Percentiles rank a stretch among this genome's conserved stretches.
Evolutionary conservation across 1,140 invertebrate genomes (phyloP).

Genomic region (Medauroidea extradentata): DNA sequence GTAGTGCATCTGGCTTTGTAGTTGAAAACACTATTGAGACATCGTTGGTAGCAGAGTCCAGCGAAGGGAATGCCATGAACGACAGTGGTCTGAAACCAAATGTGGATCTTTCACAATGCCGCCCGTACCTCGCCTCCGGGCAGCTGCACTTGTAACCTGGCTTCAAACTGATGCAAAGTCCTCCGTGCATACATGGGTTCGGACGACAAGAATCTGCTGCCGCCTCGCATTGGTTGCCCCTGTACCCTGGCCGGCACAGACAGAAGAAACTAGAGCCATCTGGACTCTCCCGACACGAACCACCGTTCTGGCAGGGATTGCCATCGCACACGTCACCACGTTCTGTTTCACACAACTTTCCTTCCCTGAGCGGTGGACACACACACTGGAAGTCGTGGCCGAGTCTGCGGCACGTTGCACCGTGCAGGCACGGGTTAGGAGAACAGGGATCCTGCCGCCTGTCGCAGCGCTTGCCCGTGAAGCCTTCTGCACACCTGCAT

Average conservation of each 20-base stretch:
- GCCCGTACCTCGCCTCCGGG: conserved; percentile 72
- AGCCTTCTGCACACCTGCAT: conserved; percentile 75
- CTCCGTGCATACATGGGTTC: conserved; percentile 83
- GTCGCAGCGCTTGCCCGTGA: conserved; percentile 73
- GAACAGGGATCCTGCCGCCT: conserved; percentile 82
- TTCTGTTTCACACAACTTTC: conserved; percentile 78
- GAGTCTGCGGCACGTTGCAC: conserved; percentile 74
- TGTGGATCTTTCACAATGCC: conserved; percentile 84
- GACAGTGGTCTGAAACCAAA: conserved; percentile 86
- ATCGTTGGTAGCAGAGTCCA: conserved; percentile 84
- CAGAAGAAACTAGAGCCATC: conserved; percentile 86
- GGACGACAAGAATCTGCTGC: conserved; percentile 82
- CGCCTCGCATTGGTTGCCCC: conserved; percentile 82
- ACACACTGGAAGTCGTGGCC: conserved; percentile 78
- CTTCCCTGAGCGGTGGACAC: conserved; percentile 71
- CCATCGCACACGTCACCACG: conserved; percentile 75
- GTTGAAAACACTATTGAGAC: conserved; percentile 90
- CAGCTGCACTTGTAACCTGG: conserved; percentile 86
- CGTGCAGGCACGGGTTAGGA: conserved; percentile 81
- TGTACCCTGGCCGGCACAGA: conserved; percentile 80
- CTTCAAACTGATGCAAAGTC: conserved; percentile 74
- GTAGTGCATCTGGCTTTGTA: conserved; percentile 75
- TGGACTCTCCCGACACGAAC: conserved; percentile 80
- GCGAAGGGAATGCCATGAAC: conserved; percentile 78
- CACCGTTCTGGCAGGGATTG: conserved; percentile 84